These are phyloP conservation scores for Nesoenas mayeri DNA, from an alignment of 2,113 vertebrate genomes.

Conservation along the genomic window DNA sequence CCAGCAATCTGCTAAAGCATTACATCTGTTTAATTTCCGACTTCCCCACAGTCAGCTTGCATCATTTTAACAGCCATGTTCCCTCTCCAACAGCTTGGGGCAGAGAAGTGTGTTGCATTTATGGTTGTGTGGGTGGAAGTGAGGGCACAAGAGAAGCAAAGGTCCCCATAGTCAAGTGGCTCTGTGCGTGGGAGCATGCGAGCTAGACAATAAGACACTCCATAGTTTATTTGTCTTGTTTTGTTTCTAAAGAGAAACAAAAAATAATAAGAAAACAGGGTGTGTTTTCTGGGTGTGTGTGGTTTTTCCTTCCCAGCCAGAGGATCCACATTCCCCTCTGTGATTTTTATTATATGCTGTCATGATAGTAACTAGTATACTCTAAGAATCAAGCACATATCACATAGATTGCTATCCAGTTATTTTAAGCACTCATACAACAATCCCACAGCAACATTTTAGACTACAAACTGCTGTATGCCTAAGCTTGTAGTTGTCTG, in stretches of 20 bases:
- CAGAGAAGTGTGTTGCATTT: neutral
- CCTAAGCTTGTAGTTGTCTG: neutral
- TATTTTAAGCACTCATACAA: neutral
- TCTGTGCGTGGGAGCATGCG: neutral
- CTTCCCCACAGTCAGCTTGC: neutral
- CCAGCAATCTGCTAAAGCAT: neutral
- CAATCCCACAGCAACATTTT: neutral
- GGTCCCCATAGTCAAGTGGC: neutral
- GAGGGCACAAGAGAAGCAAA: neutral
- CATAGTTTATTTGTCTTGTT: neutral
- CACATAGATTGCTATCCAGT: neutral
- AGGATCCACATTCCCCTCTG: neutral
- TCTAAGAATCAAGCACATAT: neutral
- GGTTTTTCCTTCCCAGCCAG: neutral
- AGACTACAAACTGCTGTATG: neutral
- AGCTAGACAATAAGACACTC: neutral
- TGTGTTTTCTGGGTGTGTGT: neutral
- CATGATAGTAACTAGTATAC: neutral
- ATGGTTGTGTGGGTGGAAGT: neutral
- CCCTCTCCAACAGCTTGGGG: rapidly evolving
- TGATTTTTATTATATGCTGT: neutral
- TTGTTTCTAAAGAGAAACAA: too few relatives aligned
- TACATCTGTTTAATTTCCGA: neutral
- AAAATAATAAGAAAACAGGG: neutral
- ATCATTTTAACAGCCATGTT: neutral